Evolutionary conservation across 2,888 invertebrate species (phyloP), one percentile per base, ranked within the genome.

Genomic region (Neelides folsomi): DNA sequence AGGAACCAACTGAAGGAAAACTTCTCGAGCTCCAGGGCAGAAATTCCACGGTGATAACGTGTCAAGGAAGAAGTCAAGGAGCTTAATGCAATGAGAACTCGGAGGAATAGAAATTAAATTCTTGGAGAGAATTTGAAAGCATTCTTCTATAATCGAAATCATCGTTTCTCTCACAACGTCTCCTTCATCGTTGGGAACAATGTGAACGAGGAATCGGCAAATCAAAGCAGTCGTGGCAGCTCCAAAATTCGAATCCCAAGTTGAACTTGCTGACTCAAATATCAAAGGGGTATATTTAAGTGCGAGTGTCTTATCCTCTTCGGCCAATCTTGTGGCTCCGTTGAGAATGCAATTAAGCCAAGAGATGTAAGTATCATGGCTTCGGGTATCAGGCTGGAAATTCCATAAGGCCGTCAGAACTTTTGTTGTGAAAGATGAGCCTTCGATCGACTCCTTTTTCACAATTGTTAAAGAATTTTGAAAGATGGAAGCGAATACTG

Each of bases 21-120:
- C 52, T 49, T 62, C 62, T 37, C 52, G 52, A n/a, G 55, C 59
- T 8, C 54, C 43, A 2, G 16, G 34, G 10, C 57, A 56, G 45
- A 57, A 62, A 8, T 55, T 49, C 10, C 37, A n/a, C 5, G 49
- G 45, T 8, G 53, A 27, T 20, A 60, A 37, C 16, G 56, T 43
- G 13, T 54, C 53, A 18, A 64, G 34, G 3, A 61, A n/a, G 10
- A 51, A 42, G 35, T 57, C 56, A 34, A 62, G 47, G 0, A 58
- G 56, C 18, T 47, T 43, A 1, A 64, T 39, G 9, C 58, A 59
- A 45, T 57, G 39, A 2, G 52, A 42, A 58, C 62, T 64, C 15
- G 64, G 64, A 36, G 64, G 64, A 16, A 64, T 55, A 2, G 59
- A 53, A 37, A 64, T 53, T 18, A 61, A 53, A 47, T 55, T 59